Conservation (phyloP, 2,888 invertebrate genomes). For the Drosophila basisetae region DNA sequence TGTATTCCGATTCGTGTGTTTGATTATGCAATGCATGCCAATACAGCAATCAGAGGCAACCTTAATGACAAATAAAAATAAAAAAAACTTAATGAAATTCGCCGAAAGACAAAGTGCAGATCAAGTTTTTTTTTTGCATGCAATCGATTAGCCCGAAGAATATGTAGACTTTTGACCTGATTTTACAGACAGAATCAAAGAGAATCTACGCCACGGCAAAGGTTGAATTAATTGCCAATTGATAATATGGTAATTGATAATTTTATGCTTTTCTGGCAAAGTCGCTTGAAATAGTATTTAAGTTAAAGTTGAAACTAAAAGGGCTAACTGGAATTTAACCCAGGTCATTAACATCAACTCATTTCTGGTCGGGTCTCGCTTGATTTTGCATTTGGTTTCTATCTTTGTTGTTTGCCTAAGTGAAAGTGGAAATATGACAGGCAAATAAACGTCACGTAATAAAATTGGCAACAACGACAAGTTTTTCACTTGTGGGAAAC, state of each 20-base stretch:
- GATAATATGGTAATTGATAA: background rate
- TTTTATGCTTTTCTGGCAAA: background rate
- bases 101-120: conserved; percentile 43
- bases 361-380: conserved; percentile 16
- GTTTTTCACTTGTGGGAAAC: conserved; percentile 48
- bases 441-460: conserved; percentile 71
- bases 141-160: background rate
- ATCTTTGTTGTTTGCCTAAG: conserved; percentile 32
- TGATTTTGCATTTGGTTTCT: conserved; percentile 24
- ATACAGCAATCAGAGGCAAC: conserved; percentile 11
- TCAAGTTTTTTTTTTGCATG: background rate
- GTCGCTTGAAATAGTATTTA: background rate
- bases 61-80: conserved; percentile 17
- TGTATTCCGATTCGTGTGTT: conserved; percentile 5
- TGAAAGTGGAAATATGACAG: conserved; percentile 70
- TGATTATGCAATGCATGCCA: conserved; percentile 51
- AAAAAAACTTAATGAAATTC: conserved; percentile 41
- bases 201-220: background rate
- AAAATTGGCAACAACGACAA: conserved; percentile 53
- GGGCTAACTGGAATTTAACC: conserved; percentile 5
- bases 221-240: background rate
- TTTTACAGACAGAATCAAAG: background rate
- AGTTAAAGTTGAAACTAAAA: background rate
- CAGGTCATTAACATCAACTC: conserved; percentile 43
- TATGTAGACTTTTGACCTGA: conserved; percentile 3